Base-by-base conservation (phyloP, 2,888 invertebrate genomes). In the Andrena chrysosceles region DNA sequence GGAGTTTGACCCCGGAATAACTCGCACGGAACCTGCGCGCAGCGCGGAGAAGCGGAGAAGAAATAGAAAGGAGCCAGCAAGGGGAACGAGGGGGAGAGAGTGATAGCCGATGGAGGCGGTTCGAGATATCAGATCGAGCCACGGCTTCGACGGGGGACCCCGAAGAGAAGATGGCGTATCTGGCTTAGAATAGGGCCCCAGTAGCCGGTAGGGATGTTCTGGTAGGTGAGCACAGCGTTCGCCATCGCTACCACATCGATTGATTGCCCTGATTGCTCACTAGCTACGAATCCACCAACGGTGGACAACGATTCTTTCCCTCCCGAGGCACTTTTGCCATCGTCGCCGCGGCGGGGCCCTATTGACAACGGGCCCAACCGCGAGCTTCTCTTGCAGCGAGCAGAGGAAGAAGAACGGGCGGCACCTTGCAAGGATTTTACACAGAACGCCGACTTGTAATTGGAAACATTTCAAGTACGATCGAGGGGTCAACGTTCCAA, bases 161-260 rank as follows among this genome's bases (percentile, higher is more conserved):
- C 77, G 78, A 81, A 77, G 86, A 89, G 87, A 90, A 91, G 91
- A 91, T 91, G 90, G 90, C 91, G 87, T 90, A 90, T 91, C 90
- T 85, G 80, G 78, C 74, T 66, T 78, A 82, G 87, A 81, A 86
- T 87, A 84, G 85, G 87, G 84, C 85, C 84, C 85, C 90, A 81
- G 91, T 91, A 91, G 91, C 91, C 89, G 78, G 89, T 84, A 87
- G 90, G 90, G 90, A 90, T 91, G 91, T 91, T 91, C 91, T 88
- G 91, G 90, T 91, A 88, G 91, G 88, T 89, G 91, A 91, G 90
- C 91, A 90, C 90, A 85, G 85, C 87, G 87, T 88, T 85, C 89
- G 85, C 90, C 88, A 89, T 91, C 88, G 91, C 91, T 91, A 90
- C 90, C 90, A 89, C 88, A 89, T 91, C 91, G 90, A 91, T 91